Percentiles rank a stretch among this genome's conserved stretches.
Conservation (phyloP, 92 coral and sea anemone genomes). For the Siderastrea siderea region DNA sequence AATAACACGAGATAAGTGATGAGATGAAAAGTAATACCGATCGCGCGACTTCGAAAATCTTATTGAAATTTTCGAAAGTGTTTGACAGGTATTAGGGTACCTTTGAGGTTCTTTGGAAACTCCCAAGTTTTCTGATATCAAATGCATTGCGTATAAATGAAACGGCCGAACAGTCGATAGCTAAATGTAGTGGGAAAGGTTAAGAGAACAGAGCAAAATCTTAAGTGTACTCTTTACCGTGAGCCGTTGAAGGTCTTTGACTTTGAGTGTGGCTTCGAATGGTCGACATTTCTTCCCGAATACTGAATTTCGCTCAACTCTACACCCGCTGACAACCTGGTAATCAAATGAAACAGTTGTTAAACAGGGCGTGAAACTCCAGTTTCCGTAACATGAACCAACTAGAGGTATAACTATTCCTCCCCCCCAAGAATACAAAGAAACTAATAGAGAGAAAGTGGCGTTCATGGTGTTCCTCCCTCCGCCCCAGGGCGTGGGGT, state of each 20-base stretch:
- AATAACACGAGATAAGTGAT: too few species aligned
- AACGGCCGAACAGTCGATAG: too few species aligned
- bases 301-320: conserved; percentile 38
- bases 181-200: neutral
- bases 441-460: too few species aligned
- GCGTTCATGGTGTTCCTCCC: too few species aligned
- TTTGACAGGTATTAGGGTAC: neutral
- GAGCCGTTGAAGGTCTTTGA: conserved; percentile 71
- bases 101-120: neutral
- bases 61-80: neutral
- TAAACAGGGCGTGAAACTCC: neutral
- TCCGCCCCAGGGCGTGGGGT: too few species aligned
- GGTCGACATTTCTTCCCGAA: conserved; percentile 47
- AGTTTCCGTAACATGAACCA: too few species aligned
- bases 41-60: too few species aligned
- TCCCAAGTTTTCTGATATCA: too few species aligned
- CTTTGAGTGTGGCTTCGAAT: conserved; percentile 54
- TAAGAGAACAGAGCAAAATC: neutral
- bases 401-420: too few species aligned
- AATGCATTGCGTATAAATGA: too few species aligned
- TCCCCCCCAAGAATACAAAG: too few species aligned
- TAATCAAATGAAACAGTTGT: neutral
- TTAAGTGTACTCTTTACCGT: conserved; percentile 27
- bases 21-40: too few species aligned
- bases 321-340: conserved; percentile 57